Evolutionary conservation across 2,797 vertebrate genomes (phyloP).

Genomic region (Oryzias sinensis): DNA sequence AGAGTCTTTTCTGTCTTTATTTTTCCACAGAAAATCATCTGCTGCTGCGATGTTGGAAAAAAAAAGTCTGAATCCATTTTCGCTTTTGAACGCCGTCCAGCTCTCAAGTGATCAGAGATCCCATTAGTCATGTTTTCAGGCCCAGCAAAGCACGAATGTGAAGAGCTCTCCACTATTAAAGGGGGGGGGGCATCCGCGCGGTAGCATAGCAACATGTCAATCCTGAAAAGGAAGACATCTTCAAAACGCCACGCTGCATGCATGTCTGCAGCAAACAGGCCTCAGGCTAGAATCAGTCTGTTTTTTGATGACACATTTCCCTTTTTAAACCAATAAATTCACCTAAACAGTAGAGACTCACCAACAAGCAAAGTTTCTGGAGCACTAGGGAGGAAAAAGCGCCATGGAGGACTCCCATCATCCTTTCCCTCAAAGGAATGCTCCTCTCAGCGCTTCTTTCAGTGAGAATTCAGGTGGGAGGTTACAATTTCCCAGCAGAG

Average conservation of each 20-base stretch:
- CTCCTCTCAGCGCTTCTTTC: too few species aligned
- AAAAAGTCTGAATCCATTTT: constrained; percentile 10
- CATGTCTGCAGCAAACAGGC: too few species aligned
- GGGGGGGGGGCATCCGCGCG: constrained; percentile 16
- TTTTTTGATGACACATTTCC: too few species aligned
- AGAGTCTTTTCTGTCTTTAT: background rate
- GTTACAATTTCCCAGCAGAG: too few species aligned
- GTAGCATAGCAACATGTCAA: constrained; percentile 54
- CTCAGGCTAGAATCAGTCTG: too few species aligned
- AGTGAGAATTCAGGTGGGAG: too few species aligned
- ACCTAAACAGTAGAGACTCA: too few species aligned
- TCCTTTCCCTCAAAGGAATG: too few species aligned
- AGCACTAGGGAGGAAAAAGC: too few species aligned
- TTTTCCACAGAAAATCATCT: constrained; percentile 4
- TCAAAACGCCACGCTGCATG: background rate
- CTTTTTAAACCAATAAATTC: too few species aligned
- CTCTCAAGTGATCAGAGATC: constrained; percentile 30
- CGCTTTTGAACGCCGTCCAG: constrained; percentile 15
- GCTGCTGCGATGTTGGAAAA: constrained; percentile 7
- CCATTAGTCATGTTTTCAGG: constrained; percentile 40
- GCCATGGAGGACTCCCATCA: too few species aligned
- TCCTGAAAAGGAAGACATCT: constrained; percentile 16
- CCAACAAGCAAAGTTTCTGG: too few species aligned
- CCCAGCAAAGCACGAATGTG: constrained; percentile 20
- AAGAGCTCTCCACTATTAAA: constrained; percentile 15